Conservation (phyloP, 2,113 vertebrate species). For the Hydrolagus affinis region DNA sequence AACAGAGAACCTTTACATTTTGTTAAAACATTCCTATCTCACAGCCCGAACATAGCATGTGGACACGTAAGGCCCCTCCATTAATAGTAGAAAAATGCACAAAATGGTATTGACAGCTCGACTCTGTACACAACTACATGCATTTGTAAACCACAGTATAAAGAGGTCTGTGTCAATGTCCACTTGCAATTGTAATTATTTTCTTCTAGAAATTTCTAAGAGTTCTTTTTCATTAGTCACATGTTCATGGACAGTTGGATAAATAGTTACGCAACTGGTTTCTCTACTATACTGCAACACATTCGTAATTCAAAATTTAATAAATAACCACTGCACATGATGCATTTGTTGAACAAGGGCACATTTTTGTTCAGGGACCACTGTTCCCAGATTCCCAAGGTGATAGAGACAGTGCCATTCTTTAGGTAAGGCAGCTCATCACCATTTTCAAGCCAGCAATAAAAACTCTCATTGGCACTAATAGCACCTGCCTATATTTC, state of each 20-base stretch:
- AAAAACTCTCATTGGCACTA: not conserved
- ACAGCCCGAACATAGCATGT: not conserved
- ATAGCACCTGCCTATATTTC: not conserved
- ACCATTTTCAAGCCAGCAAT: not conserved
- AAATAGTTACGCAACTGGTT: not conserved
- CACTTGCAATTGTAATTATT: too few relatives aligned
- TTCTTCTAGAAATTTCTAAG: too few relatives aligned
- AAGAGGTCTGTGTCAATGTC: not conserved
- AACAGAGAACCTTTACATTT: too few relatives aligned
- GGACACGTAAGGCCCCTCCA: not conserved
- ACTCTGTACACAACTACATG: not conserved
- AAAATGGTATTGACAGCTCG: not conserved
- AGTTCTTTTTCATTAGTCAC: too few relatives aligned
- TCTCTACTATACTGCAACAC: not conserved
- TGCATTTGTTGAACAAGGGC: not conserved
- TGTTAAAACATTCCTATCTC: not conserved
- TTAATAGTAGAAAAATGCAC: not conserved
- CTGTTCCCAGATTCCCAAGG: not conserved
- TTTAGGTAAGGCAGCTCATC: not conserved
- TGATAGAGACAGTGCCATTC: not conserved
- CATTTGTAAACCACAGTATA: not conserved
- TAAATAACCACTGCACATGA: not conserved
- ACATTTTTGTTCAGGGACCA: not conserved
- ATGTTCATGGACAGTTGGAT: not conserved
- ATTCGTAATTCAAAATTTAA: not conserved